phyloP scores from a whole-genome alignment of 2,797 vertebrate genomes.

The Mergus octosetaceus region DNA sequence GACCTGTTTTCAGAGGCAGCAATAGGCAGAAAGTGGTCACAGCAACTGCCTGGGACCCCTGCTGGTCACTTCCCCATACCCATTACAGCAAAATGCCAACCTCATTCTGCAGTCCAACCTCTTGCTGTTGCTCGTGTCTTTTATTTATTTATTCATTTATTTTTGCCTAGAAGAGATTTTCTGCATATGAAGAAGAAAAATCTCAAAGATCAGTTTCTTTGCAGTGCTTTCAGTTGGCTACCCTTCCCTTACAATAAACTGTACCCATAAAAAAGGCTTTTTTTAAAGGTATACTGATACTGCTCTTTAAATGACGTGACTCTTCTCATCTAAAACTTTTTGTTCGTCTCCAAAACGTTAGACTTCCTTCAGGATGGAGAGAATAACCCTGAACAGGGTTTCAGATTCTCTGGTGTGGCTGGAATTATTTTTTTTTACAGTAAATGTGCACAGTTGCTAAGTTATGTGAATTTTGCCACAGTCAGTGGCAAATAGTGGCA shows the following conservation, averaged over 20 bases:
- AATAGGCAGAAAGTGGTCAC: neutral
- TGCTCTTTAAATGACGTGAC: slow-evolving; percentile 1
- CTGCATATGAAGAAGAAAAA: neutral
- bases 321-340: slow-evolving; percentile 41
- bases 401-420: neutral
- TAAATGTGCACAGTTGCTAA: neutral
- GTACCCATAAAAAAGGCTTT: slow-evolving; percentile 13
- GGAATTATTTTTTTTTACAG: neutral
- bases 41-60: neutral
- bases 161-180: neutral
- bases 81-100: neutral
- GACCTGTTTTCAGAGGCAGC: neutral
- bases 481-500: too few species aligned
- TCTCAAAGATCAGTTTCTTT: slow-evolving; percentile 2
- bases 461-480: neutral
- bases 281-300: slow-evolving; percentile 17
- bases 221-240: slow-evolving; percentile 5
- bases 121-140: neutral
- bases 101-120: neutral
- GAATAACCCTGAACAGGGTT: neutral
- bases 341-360: neutral
- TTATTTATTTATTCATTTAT: neutral
- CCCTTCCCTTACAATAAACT: slow-evolving; percentile 24
- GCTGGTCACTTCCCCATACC: neutral
- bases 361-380: slow-evolving; percentile 10